Conservation (phyloP, 2,888 invertebrate species). For the Lochmaea capreae region DNA sequence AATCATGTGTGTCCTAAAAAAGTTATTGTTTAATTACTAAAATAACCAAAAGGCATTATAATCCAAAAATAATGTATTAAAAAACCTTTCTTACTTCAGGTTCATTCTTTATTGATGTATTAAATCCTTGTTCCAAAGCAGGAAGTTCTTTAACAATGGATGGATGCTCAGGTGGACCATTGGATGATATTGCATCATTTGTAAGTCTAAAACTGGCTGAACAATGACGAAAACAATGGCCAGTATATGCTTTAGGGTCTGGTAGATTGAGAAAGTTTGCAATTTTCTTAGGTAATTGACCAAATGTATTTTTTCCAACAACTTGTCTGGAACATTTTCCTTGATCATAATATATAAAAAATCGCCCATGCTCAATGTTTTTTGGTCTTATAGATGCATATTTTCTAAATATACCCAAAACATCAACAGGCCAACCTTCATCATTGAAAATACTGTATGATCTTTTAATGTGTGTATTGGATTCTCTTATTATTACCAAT, state of each 20-base stretch:
- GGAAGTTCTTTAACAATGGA: background rate
- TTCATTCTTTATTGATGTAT: background rate
- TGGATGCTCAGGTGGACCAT: slow-evolving; percentile 1
- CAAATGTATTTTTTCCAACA: slow-evolving; percentile 29
- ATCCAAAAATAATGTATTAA: background rate
- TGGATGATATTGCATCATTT: slow-evolving; percentile 4
- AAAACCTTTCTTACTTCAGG: background rate
- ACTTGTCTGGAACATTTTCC: slow-evolving; percentile 15
- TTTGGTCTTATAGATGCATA: slow-evolving; percentile 7
- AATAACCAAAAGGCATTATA: no score
- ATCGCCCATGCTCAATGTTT: slow-evolving; percentile 13
- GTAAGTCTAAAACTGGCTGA: slow-evolving; percentile 9
- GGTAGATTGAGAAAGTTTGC: slow-evolving; percentile 12
- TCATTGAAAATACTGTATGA: background rate
- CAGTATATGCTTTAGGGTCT: slow-evolving; percentile 4
- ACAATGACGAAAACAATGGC: slow-evolving; percentile 14
- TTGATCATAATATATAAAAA: slow-evolving; percentile 19
- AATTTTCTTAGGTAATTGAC: slow-evolving; percentile 25
- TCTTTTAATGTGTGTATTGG: background rate
- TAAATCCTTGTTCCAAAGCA: background rate
- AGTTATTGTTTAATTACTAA: background rate
- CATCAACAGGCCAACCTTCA: slow-evolving; percentile 6
- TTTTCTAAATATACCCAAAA: slow-evolving; percentile 11
- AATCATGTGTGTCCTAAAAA: background rate
- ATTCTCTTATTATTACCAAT: slow-evolving; percentile 23